A percentile compares a stretch with the other conserved stretches of the same genome.
Conservation (phyloP, 2,888 invertebrate species). For the Choreutis nemorana region DNA sequence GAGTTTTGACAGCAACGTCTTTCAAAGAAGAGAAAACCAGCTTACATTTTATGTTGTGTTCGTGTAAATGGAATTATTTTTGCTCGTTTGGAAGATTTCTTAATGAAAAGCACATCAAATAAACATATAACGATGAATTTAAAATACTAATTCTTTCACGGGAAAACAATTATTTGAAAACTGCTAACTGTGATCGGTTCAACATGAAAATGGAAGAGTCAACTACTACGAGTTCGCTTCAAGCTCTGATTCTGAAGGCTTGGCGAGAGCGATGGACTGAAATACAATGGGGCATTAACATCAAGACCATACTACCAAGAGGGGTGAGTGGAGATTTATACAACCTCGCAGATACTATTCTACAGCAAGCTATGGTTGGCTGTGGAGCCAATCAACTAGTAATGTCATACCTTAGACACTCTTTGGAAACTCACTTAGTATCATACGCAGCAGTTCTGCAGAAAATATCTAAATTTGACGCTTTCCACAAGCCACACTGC, state of each 20-base stretch:
- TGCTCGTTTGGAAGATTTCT: too few relatives aligned
- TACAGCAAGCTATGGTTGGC: slow-evolving; percentile 93
- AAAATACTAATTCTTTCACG: too few relatives aligned
- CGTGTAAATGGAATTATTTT: too few relatives aligned
- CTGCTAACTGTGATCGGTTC: too few relatives aligned
- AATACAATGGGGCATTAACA: slow-evolving; percentile 95
- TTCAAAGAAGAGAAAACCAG: too few relatives aligned
- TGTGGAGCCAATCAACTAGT: slow-evolving; percentile 92
- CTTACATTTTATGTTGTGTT: too few relatives aligned
- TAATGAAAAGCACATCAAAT: too few relatives aligned
- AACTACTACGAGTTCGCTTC: slow-evolving; percentile 81
- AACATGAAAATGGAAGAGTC: slow-evolving; percentile 74
- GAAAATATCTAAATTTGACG: slow-evolving; percentile 88
- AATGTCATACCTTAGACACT: slow-evolving; percentile 91
- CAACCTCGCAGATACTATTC: slow-evolving; percentile 89
- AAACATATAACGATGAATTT: too few relatives aligned
- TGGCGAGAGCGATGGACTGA: slow-evolving; percentile 97
- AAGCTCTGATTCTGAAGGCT: slow-evolving; percentile 82
- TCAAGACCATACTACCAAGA: slow-evolving; percentile 88
- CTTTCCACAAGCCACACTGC: slow-evolving; percentile 88
- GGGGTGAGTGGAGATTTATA: slow-evolving; percentile 96
- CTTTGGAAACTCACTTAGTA: slow-evolving; percentile 87
- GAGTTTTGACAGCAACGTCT: too few relatives aligned
- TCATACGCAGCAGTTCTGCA: slow-evolving; percentile 90
- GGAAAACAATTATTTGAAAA: too few relatives aligned